phyloP scores from a whole-genome alignment of 2,113 vertebrate species.

The Xenus cinereus region DNA sequence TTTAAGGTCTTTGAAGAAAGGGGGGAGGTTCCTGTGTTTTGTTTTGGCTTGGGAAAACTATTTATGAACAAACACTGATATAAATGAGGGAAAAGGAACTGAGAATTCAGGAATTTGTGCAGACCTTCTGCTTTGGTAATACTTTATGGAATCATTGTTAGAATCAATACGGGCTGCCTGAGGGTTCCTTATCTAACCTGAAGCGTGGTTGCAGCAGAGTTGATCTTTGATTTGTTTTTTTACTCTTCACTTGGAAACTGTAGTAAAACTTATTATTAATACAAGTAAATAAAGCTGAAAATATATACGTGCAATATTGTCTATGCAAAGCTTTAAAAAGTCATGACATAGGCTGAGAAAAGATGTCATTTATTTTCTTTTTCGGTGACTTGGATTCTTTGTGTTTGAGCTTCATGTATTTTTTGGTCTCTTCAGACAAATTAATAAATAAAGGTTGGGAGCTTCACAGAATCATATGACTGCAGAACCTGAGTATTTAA shows the following conservation, averaged over 20 bases:
- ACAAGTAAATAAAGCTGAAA: background rate
- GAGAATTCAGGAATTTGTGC: background rate
- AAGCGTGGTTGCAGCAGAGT: background rate
- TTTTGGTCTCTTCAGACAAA: background rate
- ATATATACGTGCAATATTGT: background rate
- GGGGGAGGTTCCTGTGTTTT: background rate
- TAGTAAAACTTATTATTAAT: background rate
- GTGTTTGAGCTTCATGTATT: background rate
- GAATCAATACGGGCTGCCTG: background rate
- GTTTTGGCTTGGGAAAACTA: background rate
- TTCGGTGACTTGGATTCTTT: background rate
- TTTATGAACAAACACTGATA: background rate
- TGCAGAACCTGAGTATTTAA: background rate
- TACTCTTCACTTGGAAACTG: background rate
- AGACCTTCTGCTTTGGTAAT: background rate
- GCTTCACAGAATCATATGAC: background rate
- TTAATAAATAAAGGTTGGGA: background rate
- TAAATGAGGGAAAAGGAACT: background rate
- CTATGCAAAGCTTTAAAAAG: background rate
- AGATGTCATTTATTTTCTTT: background rate
- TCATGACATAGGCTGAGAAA: background rate
- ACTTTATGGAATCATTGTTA: background rate
- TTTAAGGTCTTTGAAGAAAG: background rate
- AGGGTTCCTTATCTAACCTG: background rate
- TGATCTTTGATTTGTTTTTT: background rate